Evolutionary conservation across 92 coral and sea anemone genomes (phyloP), one percentile per base, ranked within the genome.

Genomic region (Phenganax subtilis): DNA sequence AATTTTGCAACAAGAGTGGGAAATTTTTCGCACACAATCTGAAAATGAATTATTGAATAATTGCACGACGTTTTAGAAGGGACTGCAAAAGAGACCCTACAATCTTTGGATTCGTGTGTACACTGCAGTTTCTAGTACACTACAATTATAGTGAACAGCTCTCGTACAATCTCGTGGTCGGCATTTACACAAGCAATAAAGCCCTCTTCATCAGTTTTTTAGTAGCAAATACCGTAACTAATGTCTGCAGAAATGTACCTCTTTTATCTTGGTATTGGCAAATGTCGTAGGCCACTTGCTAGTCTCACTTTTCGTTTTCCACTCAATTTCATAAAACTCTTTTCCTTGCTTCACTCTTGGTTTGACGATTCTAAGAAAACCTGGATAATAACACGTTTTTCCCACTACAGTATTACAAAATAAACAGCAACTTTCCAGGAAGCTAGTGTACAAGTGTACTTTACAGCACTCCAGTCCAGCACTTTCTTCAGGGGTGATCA

Each of bases 241-340:
- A 4, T 17, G 16, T 17, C 25, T 65, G 7, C 31, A 11, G 8
- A n/a, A 31, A 83, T 80, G 66, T 77, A 89, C 98, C 85, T 83
- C 75, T 92, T 87, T 90, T 11, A 89, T 76, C 75, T 94, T 93
- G 25, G 89, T 82, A 47, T 92, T 91, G 52, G 81, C 87, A 83
- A 94, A 94, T 11, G 84, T 70, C 58, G 80, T 28, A 10, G 88
- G 87, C 62, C 97, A 90, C 55, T 83, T 81, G 82, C 85, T 88
- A 25, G 91, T 90, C 28, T 88, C 84, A 76, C 71, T 67, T 30
- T 87, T 63, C 76, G 91, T 94, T 51, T 83, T 82, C 98, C 98
- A 94, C 74, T 81, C 80, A 29, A 94, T 90, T 77, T 94, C 98
- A 75, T 87, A 92, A 75, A 92, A 91, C 44, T 94, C 93, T 14